A percentile compares a stretch with the other conserved stretches of the same genome.
Evolutionary conservation across 2,888 invertebrate species (phyloP).

Genomic region (Drosophila histrio): DNA sequence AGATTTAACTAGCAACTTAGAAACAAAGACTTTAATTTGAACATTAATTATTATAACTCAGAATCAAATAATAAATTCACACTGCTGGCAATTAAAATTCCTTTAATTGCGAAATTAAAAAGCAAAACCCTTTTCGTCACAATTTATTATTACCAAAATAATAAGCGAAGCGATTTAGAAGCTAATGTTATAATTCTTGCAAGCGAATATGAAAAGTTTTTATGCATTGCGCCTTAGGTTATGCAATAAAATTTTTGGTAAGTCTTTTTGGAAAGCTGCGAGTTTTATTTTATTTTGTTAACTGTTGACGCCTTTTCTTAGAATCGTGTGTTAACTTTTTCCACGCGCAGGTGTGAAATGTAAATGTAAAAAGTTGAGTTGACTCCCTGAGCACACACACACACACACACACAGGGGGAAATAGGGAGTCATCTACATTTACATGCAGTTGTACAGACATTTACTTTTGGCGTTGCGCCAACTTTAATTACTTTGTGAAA

Average conservation of each 20-base stretch:
- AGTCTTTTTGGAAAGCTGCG: slow-evolving; percentile 24
- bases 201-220: slow-evolving; percentile 32
- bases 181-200: slow-evolving; percentile 10
- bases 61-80: no score
- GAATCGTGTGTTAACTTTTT: slow-evolving; percentile 63
- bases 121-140: neutral
- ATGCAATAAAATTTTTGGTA: slow-evolving; percentile 46
- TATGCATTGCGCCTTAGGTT: slow-evolving; percentile 40
- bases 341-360: slow-evolving; percentile 70
- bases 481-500: slow-evolving; percentile 75
- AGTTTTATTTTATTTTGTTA: slow-evolving; percentile 32
- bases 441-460: slow-evolving; percentile 40
- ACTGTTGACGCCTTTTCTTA: slow-evolving; percentile 43
- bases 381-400: slow-evolving; percentile 37
- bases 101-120: neutral
- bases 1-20: no score
- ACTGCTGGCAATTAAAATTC: neutral
- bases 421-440: neutral
- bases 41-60: no score
- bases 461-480: slow-evolving; percentile 62
- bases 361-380: slow-evolving; percentile 64
- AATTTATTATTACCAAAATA: neutral
- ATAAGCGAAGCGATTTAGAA: slow-evolving; percentile 1
- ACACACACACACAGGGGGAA: neutral
- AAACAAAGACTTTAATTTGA: no score